Evolutionary conservation across 2,888 invertebrate genomes (phyloP), one percentile per base, ranked within the genome.

Genomic region (Patella caerulea): DNA sequence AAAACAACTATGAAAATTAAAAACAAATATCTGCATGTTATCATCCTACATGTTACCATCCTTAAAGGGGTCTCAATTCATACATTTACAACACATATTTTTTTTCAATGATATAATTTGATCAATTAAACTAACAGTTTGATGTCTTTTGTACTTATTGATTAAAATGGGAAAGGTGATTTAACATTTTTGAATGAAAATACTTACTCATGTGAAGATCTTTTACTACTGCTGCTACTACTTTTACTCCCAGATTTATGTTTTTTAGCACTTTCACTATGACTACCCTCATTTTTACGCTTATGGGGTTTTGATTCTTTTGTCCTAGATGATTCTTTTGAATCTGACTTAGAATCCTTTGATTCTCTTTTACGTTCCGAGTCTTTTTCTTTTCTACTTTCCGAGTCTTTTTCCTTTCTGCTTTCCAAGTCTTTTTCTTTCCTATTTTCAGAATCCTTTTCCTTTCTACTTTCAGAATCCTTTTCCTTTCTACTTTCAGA

Each of bases 211-310:
- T 45, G 45, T 45, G 45, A 45, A 45, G 45, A 45, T 45, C 45
- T 45, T 45, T 45, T 45, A 65, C 65, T 65, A 24, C 19, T 19
- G 19, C 65, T 65, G 19, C 15, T 24, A 19, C 19, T 19, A 24
- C 19, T 65, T 24, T 65, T 65, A 24, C 65, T 65, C 24, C 19
- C 19, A 24, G 59, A 17, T 56, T 76, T 76, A 52, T 76, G 76
- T 52, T 73, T 59, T 65, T 76, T 76, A 69, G 65, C 73, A 65
- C 65, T 65, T 29, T 76, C 72, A n/a, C 59, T 34, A n/a, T 69
- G 65, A 56, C 73, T 73, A 72, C 45, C 53, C 24, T 76, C 76
- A 72, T 59, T 24, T 54, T 76, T 76, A 17, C 76, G 55, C 73
- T 76, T 76, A n/a, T 72, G 72, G 2, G 76, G 17, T 24, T 73